Base-by-base conservation (phyloP, 2,888 invertebrate genomes). In the Eupithecia insigniata region DNA sequence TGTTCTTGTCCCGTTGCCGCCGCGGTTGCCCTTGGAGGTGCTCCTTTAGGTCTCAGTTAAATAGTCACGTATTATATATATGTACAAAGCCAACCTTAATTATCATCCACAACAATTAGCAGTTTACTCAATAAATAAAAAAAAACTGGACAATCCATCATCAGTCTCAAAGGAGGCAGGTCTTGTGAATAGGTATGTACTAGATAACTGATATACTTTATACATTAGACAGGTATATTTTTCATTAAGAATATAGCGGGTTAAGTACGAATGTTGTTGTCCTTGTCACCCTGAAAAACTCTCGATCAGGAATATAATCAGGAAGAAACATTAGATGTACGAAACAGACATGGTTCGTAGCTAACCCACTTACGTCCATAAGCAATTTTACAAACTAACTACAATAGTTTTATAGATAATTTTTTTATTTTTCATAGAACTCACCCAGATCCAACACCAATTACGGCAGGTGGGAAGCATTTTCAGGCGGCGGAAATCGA, bases 21-120 rank as follows among this genome's bases (percentile, higher is more conserved):
- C n/a, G n/a, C n/a, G n/a, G n/a, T n/a, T 2, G n/a, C n/a, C 43
- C 46, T n/a, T 46, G 46, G 46, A 46, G 46, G 46, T n/a, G 46
- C 8, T 8, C 46, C 46, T 46, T 46, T 8, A 46, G 46, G 46
- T 46, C 46, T 0, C 18, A 7, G 46, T 46, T 8, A 46, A 46
- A n/a, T 8, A n/a, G n/a, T n/a, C 46, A n/a, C n/a, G 46, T 46
- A n/a, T n/a, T n/a, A 4, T 5, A 46, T 46, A 46, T 5, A 46
- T 46, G 8, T 1, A n/a, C 61, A n/a, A 60, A 61, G 32, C 39
- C 26, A 34, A 26, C 26, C 26, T 16, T n/a, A 58, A 64, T 36
- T 36, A 36, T 36, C 36, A 69, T n/a, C 22, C 39, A 55, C 36
- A 36, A 14, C 61, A 70, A 70, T 70, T 46, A 51, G 28, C 36